Evolutionary conservation across 2,888 invertebrate genomes (phyloP).

Genomic region (Drosophila percnosoma): DNA sequence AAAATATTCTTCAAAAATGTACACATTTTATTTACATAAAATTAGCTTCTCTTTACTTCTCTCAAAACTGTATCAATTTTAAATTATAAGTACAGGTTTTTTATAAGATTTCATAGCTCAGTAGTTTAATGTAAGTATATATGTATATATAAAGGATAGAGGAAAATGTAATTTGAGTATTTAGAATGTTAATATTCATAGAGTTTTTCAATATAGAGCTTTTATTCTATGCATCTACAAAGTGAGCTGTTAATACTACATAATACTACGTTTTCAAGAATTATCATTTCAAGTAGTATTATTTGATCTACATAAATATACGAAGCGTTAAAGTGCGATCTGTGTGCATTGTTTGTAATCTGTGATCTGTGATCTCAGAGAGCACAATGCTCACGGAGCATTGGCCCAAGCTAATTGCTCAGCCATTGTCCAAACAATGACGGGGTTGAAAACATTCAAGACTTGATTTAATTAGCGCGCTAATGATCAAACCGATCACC

Average conservation of each 20-base stretch:
- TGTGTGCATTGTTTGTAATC: not conserved
- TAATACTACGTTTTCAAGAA: not conserved
- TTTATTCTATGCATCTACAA: not conserved
- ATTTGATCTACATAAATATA: not conserved
- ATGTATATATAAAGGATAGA: too few relatives aligned
- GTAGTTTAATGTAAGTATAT: too few relatives aligned
- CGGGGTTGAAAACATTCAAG: slow-evolving; percentile 54
- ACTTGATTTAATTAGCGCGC: slow-evolving; percentile 74
- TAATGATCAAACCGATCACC: slow-evolving; percentile 59
- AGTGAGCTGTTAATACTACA: not conserved
- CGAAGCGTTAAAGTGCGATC: not conserved
- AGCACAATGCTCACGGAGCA: slow-evolving; percentile 14
- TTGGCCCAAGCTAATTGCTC: slow-evolving; percentile 67
- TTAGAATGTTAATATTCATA: not conserved
- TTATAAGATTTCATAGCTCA: too few relatives aligned
- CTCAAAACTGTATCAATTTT: not conserved
- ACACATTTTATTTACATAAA: not conserved
- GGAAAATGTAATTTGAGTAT: not conserved
- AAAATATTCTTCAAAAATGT: not conserved
- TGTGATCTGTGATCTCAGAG: not conserved
- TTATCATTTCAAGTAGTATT: not conserved
- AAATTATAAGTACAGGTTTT: not conserved
- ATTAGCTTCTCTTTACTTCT: not conserved
- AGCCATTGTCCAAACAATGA: slow-evolving; percentile 77
- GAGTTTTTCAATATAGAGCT: too few relatives aligned